phyloP scores from a whole-genome alignment of 2,797 vertebrate genomes.

The Onychomys leucogaster region DNA sequence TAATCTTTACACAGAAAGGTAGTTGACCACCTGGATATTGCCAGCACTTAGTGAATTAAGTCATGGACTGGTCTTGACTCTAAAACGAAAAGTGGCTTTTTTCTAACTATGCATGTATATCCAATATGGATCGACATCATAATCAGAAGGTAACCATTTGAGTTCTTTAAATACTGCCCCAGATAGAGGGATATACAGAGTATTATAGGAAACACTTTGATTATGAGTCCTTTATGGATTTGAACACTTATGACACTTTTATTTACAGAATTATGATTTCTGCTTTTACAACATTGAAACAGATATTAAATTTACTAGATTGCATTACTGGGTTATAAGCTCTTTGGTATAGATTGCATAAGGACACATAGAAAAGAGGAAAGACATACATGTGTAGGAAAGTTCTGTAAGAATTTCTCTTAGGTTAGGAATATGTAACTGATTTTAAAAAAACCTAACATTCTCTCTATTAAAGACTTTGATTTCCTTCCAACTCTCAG shows the following conservation, averaged over 20 bases:
- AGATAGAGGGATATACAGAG: background rate
- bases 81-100: background rate
- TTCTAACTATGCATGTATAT: background rate
- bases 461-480: background rate
- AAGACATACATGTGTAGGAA: background rate
- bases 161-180: background rate
- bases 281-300: slow-evolving; percentile 31
- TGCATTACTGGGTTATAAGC: background rate
- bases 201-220: background rate
- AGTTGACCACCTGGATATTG: background rate
- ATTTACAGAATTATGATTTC: background rate
- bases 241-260: background rate
- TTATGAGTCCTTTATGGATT: background rate
- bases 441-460: background rate
- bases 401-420: background rate
- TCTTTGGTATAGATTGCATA: slow-evolving; percentile 43
- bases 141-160: slow-evolving; percentile 9
- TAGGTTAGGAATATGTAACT: background rate
- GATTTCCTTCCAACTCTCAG: slow-evolving; percentile 16
- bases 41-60: background rate
- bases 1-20: background rate
- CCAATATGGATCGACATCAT: background rate
- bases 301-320: background rate
- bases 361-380: background rate
- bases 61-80: background rate